Base-by-base conservation (phyloP, 2,888 invertebrate species). In the Leucozona laternaria region DNA sequence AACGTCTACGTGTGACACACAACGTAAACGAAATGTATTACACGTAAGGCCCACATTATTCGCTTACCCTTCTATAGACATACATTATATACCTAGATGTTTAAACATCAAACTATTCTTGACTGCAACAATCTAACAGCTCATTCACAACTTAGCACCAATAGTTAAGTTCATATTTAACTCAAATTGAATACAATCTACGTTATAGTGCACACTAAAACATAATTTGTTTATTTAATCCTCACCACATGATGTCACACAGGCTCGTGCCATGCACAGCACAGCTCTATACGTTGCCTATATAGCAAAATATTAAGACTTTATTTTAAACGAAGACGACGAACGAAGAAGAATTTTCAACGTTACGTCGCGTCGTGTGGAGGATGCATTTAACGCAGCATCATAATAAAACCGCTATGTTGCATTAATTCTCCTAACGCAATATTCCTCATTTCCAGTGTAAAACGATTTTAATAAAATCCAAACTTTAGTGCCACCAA, bases 391-490 rank as follows among this genome's bases (percentile, higher is more conserved):
- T 48, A 28, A 66, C 34, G 20, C 28, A 31, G 10, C 83, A 60
- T 75, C 62, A 31, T 48, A 85, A 78, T 64, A 45, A 62, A 71
- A 64, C 70, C 70, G 78, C 62, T 70, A 68, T 20, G 20, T 77
- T 68, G 64, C 45, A 43, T 62, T 34, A 11, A 75, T 2, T 31
- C 58, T 64, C 84, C 76, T 57, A 70, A 66, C 64, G 75, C 79
- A 84, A 84, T 72, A 76, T 58, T 71, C 43, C 57, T 71, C 79
- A 57, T 45, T 55, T 58, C 31, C 58, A 48, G 68, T 22, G 60
- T 48, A 48, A 70, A 70, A 70, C 62, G 79, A 84, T 66, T 76
- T 58, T 78, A 82, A 82, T 79, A 86, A 86, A 82, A 75, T 86
- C 50, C 40, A 45, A 79, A 60, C 25, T 86, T 86, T 79, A 86